A percentile compares a stretch with the other conserved stretches of the same genome.
Conservation (phyloP, 2,113 vertebrate species). For the Pseudorectes ferrugineus region DNA sequence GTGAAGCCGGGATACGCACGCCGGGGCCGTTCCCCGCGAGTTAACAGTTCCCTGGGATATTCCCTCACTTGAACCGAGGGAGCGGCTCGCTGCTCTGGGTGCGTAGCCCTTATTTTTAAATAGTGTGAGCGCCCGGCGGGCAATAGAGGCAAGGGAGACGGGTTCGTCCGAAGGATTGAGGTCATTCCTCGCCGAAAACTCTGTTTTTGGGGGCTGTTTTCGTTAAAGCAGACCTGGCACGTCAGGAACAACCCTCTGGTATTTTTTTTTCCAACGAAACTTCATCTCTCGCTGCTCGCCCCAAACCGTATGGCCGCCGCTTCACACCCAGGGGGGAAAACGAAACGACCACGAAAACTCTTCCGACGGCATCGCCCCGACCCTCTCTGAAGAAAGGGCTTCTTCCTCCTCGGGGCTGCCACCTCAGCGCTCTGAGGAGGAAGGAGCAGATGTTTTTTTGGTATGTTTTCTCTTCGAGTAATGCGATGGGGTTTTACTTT, state of each 20-base stretch:
- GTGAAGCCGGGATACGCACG: rapidly evolving
- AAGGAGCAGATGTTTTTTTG: background rate
- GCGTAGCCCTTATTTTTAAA: rapidly evolving
- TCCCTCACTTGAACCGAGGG: rapidly evolving
- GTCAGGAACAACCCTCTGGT: background rate
- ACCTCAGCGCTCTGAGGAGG: background rate
- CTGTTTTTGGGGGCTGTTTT: rapidly evolving
- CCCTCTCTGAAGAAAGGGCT: background rate
- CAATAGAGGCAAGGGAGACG: background rate
- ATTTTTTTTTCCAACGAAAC: background rate
- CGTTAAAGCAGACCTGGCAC: background rate
- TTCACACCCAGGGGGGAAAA: background rate
- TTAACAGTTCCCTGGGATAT: rapidly evolving
- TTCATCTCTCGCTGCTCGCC: background rate
- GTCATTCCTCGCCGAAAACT: background rate
- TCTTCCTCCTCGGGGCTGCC: background rate
- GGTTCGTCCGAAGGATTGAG: no score
- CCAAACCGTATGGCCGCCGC: rapidly evolving
- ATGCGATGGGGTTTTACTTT: background rate
- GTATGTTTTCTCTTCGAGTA: background rate
- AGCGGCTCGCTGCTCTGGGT: rapidly evolving
- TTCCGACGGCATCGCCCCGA: background rate
- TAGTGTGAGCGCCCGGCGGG: rapidly evolving
- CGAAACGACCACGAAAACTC: background rate
- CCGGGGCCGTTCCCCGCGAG: background rate